Evolutionary conservation across 2,797 vertebrate species (phyloP), one percentile per base, ranked within the genome.

Genomic region (Denticeps clupeoides): DNA sequence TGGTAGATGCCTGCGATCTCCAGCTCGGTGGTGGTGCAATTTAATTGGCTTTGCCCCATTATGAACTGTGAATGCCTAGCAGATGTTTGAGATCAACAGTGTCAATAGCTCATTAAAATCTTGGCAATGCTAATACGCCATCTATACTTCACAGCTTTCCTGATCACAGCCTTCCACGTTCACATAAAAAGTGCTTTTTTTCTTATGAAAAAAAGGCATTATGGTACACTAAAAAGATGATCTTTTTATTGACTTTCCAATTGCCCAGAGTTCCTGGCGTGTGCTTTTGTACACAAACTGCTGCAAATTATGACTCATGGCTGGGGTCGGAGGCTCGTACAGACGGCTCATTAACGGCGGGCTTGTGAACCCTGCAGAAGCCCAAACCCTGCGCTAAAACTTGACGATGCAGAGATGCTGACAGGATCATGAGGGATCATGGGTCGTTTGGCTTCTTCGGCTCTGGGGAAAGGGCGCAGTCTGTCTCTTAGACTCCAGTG

Each of bases 101-200:
- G 74, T 79, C 75, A 77, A 78, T 72, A 79, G 66, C 73, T 82
- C 78, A 78, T 82, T 82, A 80, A 77, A 77, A 72, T 61, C 53
- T 31, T 53, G 59, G 60, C 60, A 47, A 53, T 24, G 15, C 49
- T 21, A 23, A 49, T 45, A 22, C 51, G 60, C n/a, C n/a, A 57
- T 64, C 46, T 49, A 65, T 59, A 55, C 41, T 50, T 59, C 9
- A 23, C 25, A 6, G 18, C 4, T 7, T 63, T 54, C 29, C 31
- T 33, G 16, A 44, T 31, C 41, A 22, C 37, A 42, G 2, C 29
- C 32, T n/a, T 38, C 38, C 50, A 61, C 52, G 40, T 60, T 52
- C 48, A 61, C 53, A 46, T 62, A 64, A 43, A 31, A 9, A 41
- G 56, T 33, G 12, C 19, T 48, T 11, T 41, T 42, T 47, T 49